These are phyloP conservation scores for Balearica regulorum DNA, from an alignment of 2,797 vertebrate species.

Conservation along the genomic window DNA sequence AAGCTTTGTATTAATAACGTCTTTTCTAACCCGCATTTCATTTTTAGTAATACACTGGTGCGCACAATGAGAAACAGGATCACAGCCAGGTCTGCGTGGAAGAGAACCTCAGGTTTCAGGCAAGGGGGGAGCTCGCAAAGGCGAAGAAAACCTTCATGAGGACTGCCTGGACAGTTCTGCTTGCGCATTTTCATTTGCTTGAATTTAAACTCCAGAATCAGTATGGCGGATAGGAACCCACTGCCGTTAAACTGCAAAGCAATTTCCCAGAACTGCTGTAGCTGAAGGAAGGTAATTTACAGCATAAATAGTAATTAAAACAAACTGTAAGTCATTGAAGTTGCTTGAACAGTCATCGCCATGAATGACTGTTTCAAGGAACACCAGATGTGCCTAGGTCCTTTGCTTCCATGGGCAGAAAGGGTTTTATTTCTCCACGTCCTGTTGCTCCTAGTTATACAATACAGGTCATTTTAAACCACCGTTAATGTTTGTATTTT, in stretches of 20 bases:
- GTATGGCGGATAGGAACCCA: not conserved
- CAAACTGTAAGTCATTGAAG: not conserved
- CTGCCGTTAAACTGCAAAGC: not conserved
- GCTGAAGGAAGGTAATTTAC: not conserved
- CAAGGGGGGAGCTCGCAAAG: not conserved
- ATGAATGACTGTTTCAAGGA: not conserved
- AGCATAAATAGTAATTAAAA: not conserved
- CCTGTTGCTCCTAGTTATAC: accelerated
- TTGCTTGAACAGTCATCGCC: not conserved
- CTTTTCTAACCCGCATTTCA: not conserved
- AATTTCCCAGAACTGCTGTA: not conserved
- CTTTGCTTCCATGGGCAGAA: not conserved
- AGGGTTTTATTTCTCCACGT: not conserved
- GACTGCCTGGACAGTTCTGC: not conserved
- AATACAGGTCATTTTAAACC: accelerated
- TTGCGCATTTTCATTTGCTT: not conserved
- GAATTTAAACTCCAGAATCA: not conserved
- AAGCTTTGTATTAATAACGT: not conserved
- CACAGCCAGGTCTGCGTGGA: accelerated
- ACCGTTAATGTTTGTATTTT: accelerated
- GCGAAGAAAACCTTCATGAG: accelerated
- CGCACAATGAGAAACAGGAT: not conserved
- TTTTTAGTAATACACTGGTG: not conserved
- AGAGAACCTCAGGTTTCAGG: not conserved
- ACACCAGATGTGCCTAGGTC: not conserved